Evolutionary conservation across 2,888 invertebrate species (phyloP).

Genomic region (Drosophila neutralis): DNA sequence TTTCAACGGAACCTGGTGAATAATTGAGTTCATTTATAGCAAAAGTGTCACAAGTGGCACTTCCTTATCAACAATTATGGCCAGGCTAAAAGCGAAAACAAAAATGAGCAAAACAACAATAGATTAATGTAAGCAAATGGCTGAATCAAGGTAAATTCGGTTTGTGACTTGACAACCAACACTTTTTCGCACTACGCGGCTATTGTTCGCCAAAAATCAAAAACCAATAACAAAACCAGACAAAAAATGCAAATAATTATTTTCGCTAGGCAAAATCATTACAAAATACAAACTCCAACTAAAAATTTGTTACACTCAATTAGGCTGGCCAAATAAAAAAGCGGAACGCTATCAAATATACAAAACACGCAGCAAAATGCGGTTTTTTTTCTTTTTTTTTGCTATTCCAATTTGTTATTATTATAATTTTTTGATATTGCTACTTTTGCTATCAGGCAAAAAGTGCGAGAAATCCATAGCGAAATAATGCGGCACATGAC

Average conservation of each 20-base stretch:
- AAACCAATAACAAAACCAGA: constrained; percentile 8
- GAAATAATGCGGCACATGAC: constrained; percentile 18
- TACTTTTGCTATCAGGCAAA: constrained; percentile 22
- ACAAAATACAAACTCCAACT: constrained; percentile 35
- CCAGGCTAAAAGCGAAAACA: neutral
- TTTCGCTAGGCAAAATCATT: constrained; percentile 40
- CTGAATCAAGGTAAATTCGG: constrained; percentile 40
- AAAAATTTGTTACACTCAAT: constrained; percentile 39
- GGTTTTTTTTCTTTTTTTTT: constrained; percentile 5
- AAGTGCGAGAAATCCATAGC: neutral
- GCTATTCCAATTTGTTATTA: constrained; percentile 24
- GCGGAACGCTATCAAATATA: constrained; percentile 19
- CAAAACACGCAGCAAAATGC: constrained; percentile 29
- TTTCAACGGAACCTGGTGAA: neutral
- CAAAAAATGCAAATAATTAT: constrained; percentile 38
- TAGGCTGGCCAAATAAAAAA: constrained; percentile 30
- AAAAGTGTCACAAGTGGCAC: constrained; percentile 20
- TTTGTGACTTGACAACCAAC: constrained; percentile 52
- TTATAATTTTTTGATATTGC: neutral
- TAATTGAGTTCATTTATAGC: neutral
- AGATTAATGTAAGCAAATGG: constrained; percentile 14
- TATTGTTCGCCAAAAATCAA: constrained; percentile 29
- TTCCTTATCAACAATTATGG: constrained; percentile 36
- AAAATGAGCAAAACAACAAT: neutral
- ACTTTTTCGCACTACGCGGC: constrained; percentile 44